Evolutionary conservation across 2,888 invertebrate genomes (phyloP), one percentile per base, ranked within the genome.

Genomic region (Harpalus rufipes): DNA sequence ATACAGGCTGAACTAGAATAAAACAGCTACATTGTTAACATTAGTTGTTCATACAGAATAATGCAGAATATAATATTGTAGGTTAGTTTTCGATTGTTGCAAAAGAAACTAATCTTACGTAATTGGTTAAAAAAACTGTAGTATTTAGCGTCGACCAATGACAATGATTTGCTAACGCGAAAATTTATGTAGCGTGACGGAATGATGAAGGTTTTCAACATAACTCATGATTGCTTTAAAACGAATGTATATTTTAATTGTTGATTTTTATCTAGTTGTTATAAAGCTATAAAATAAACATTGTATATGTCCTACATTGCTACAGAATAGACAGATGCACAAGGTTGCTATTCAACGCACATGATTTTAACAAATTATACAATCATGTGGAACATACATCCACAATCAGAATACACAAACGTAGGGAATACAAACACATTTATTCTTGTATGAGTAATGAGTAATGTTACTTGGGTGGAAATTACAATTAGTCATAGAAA

Each of bases 201-300:
- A 68, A 68, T 68, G n/a, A 6, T 14, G 68, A 74, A 74, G 72
- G 72, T 44, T 44, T 74, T 44, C 72, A 74, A 74, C 44, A 44
- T 74, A 44, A 74, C 25, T 74, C 44, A 51, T 74, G 72, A 74
- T 74, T 74, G 72, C 41, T 44, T 16, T 16, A 74, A 41, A 44
- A 18, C 44, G 14, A 18, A n/a, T 74, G 72, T 44, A 44, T 74
- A 74, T 74, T 74, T 74, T 74, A 74, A 74, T 74, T 16, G 44
- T 44, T 44, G 72, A 74, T 74, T 74, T 74, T 74, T 74, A 74
- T 74, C 72, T 74, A 25, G 39, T 39, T 39, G 68, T 68, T 74
- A 74, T 41, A 74, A 7, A 18, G 72, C 41, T 18, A 74, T 74
- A 74, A 74, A 74, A 74, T 74, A 74, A 74, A 74, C 44, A 44